Evolutionary conservation across 2,888 invertebrate species (phyloP).

Genomic region (Drosophila ustulata): DNA sequence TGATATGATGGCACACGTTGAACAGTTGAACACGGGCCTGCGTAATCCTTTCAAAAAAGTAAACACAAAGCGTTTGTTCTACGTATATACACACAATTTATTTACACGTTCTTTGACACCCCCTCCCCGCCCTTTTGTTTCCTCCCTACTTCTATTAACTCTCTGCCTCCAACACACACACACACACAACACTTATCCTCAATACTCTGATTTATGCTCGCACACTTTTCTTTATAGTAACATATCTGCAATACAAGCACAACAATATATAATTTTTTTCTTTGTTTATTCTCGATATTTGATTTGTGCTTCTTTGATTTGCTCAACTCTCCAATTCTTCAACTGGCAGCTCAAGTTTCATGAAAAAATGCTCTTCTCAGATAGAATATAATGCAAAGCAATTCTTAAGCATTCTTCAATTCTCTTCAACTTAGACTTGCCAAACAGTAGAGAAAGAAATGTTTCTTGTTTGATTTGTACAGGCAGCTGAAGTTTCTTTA

Average conservation of each 20-base stretch:
- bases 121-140: background rate
- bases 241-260: background rate
- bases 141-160: slow-evolving; percentile 3
- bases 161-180: background rate
- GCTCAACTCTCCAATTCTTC: background rate
- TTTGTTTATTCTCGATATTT: slow-evolving; percentile 1
- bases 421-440: background rate
- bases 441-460: background rate
- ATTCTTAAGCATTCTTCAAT: no score
- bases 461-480: no score
- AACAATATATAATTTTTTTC: background rate
- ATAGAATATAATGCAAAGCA: no score
- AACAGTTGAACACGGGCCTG: slow-evolving; percentile 83
- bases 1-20: slow-evolving; percentile 56
- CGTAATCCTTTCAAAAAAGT: slow-evolving; percentile 85
- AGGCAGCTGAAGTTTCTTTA: no score
- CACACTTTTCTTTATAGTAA: background rate
- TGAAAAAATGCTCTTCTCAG: no score
- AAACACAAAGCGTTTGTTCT: slow-evolving; percentile 68
- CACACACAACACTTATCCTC: background rate
- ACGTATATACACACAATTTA: slow-evolving; percentile 35
- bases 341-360: background rate
- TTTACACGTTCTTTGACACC: slow-evolving; percentile 26
- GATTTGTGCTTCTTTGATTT: background rate
- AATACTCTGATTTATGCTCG: background rate